Evolutionary conservation across 2,888 invertebrate genomes (phyloP).

Genomic region (Vesta saturnalis): DNA sequence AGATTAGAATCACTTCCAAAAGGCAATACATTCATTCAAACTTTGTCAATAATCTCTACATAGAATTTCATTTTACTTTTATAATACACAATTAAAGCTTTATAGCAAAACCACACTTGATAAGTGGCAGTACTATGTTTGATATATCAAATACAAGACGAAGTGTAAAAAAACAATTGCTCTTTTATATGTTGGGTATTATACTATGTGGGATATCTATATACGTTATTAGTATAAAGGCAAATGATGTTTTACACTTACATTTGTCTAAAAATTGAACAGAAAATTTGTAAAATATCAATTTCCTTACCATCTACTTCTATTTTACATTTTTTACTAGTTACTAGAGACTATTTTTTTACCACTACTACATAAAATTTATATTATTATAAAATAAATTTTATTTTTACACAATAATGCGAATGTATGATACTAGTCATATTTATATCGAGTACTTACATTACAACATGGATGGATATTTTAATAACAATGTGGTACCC

Average conservation of each 20-base stretch:
- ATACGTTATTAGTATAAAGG: not conserved
- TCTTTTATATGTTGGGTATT: not conserved
- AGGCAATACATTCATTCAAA: constrained; percentile 21
- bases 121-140: constrained; percentile 54
- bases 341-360: not conserved
- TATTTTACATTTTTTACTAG: constrained; percentile 11
- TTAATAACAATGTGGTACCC: constrained; percentile 32
- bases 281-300: constrained; percentile 20
- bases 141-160: constrained; percentile 50
- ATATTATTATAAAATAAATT: constrained; percentile 26
- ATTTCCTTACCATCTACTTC: constrained; percentile 13
- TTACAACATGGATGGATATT: constrained; percentile 38
- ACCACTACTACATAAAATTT: constrained; percentile 9
- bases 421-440: constrained; percentile 15
- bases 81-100: constrained; percentile 58
- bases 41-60: not conserved
- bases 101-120: constrained; percentile 55
- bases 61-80: constrained; percentile 21
- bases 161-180: constrained; percentile 26
- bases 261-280: constrained; percentile 7
- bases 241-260: constrained; percentile 4
- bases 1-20: constrained; percentile 10
- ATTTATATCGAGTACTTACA: constrained; percentile 25
- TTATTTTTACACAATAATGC: constrained; percentile 25
- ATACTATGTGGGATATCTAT: too few species aligned